These are phyloP conservation scores for Hippopotamus amphibius DNA, from an alignment of 2,113 vertebrate genomes.

Conservation along the genomic window DNA sequence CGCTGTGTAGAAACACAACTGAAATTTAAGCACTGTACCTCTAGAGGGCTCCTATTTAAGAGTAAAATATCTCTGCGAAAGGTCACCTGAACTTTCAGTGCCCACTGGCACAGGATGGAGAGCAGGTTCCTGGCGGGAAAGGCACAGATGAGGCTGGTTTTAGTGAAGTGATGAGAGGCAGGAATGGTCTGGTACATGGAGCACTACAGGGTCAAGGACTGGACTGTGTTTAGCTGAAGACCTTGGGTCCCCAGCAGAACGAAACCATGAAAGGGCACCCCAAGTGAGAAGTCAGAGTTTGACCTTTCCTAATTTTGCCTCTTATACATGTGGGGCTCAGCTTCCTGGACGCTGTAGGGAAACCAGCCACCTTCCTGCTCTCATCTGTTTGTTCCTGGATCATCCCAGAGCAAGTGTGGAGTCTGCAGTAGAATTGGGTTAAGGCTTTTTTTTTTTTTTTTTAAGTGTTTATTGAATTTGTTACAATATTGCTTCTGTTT, in stretches of 20 bases:
- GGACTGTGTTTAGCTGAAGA: not conserved
- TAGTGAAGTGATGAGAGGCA: not conserved
- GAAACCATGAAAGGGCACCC: not conserved
- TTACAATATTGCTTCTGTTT: no score
- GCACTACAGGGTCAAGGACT: not conserved
- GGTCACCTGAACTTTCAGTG: not conserved
- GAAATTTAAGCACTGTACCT: not conserved
- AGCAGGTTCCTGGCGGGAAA: not conserved
- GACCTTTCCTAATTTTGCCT: not conserved
- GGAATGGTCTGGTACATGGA: not conserved
- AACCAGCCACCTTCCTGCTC: not conserved
- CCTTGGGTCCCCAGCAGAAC: accelerated
- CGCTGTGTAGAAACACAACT: not conserved
- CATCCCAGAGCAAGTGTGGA: not conserved
- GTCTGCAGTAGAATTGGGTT: not conserved
- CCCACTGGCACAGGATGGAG: not conserved
- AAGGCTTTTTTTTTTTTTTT: no score
- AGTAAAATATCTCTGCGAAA: not conserved
- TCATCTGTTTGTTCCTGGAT: not conserved
- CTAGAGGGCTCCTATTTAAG: not conserved
- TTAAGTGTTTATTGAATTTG: no score
- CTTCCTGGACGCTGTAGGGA: not conserved
- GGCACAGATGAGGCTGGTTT: not conserved
- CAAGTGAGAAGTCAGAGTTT: not conserved
- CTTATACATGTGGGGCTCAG: not conserved